Evolutionary conservation across 2,113 vertebrate genomes (phyloP), one percentile per base, ranked within the genome.

Genomic region (Aldabrachelys gigantea): DNA sequence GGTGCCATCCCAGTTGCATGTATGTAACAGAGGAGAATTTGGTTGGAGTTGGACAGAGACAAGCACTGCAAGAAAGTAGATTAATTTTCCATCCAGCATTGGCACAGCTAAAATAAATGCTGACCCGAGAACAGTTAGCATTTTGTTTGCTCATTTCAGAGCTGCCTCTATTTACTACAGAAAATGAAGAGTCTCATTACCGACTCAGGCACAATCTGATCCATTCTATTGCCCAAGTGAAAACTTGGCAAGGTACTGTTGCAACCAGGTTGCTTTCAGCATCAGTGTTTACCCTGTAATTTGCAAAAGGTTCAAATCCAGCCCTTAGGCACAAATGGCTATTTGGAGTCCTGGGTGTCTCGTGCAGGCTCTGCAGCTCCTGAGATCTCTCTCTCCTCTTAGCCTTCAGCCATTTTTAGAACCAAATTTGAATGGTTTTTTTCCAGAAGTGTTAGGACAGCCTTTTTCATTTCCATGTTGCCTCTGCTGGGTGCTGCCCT

Each of bases 341-440:
- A 12, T 0, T 2, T n/a, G 49, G 27, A 41, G 57, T 19, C 27
- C 31, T 69, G 2, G 12, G 0, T 1, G 10, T 52, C 44, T 79
- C 2, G 1, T 1, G 0, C n/a, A 87, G 24, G 10, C 72, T 31
- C n/a, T 0, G 1, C 24, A 21, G 44, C 56, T 11, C 41, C 5
- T 0, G 0, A 8, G n/a, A 75, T 10, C n/a, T n/a, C 35, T 38
- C 21, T 44, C 1, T 0, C 59, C 27, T 41, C 84, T 2, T 3
- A 76, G 56, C 11, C 80, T 25, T 41, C 81, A 85, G 84, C 41
- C 24, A 72, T 72, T 72, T 69, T 78, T 47, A 78, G 75, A 78
- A 78, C 22, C 41, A 78, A 78, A 78, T 76, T 44, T 17, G 4
- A 69, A 21, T 4, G 4, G n/a, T 0, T 5, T 72, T 72, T 72